phyloP scores from a whole-genome alignment of 2,888 invertebrate species.

The Gortyna flavago region DNA sequence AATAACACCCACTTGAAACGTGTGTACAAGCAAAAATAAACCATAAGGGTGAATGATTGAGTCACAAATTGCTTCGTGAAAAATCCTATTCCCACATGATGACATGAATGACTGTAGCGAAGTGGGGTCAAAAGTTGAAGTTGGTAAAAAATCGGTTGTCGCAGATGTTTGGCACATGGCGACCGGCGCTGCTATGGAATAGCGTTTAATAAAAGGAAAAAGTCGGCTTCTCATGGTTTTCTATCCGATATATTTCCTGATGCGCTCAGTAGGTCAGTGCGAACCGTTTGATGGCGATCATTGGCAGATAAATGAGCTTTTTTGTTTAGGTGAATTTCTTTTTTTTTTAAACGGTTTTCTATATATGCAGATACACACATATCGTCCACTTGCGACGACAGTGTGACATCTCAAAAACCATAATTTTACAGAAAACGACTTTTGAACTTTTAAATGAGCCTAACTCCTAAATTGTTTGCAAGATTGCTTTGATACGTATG shows the following conservation, averaged over 20 bases:
- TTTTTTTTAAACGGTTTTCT: no score
- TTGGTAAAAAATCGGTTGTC: constrained; percentile 85
- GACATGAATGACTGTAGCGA: constrained; percentile 87
- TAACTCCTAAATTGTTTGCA: no score
- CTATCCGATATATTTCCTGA: constrained; percentile 61
- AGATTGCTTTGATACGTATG: no score
- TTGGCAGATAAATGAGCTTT: constrained; percentile 27
- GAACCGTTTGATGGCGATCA: constrained; percentile 46
- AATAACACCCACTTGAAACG: constrained; percentile 77
- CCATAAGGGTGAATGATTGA: constrained; percentile 71
- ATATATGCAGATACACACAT: background rate
- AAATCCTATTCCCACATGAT: constrained; percentile 88
- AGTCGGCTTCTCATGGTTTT: constrained; percentile 65
- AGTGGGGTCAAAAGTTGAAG: constrained; percentile 88
- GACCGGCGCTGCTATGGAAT: constrained; percentile 67
- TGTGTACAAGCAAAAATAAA: constrained; percentile 68
- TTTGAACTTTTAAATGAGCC: no score
- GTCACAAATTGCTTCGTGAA: constrained; percentile 79
- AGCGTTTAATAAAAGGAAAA: constrained; percentile 73
- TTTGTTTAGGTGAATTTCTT: background rate
- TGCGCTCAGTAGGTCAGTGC: constrained; percentile 59
- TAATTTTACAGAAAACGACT: no score
- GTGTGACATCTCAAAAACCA: no score
- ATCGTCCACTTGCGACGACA: no score
- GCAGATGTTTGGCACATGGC: constrained; percentile 88